Conservation (phyloP, 2,797 vertebrate species). For the Peromyscus nudipes region DNA sequence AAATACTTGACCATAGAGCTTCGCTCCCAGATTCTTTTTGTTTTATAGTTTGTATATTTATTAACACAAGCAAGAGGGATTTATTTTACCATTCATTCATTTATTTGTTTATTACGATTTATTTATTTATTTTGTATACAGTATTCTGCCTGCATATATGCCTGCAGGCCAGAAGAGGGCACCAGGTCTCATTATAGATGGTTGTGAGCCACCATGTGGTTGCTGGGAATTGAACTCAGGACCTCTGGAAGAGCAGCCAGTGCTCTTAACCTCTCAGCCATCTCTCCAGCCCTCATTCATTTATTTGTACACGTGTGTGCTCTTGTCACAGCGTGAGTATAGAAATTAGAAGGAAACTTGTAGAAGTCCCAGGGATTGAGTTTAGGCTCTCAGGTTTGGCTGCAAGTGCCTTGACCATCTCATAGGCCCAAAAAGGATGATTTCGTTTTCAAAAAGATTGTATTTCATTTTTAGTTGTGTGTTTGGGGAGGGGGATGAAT, state of each 20-base stretch:
- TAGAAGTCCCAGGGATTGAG: neutral
- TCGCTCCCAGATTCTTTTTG: neutral
- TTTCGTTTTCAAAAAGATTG: neutral
- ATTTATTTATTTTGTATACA: neutral
- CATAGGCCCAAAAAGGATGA: neutral
- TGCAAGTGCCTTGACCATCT: neutral
- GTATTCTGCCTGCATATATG: too few species aligned
- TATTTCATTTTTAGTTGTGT: neutral
- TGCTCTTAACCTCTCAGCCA: too few species aligned
- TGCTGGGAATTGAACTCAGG: too few species aligned
- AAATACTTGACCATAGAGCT: neutral
- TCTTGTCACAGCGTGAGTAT: neutral
- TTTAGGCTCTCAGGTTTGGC: neutral
- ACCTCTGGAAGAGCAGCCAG: too few species aligned
- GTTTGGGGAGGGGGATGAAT: neutral
- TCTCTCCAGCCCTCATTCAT: too few species aligned
- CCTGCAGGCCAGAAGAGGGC: too few species aligned
- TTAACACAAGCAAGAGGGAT: neutral
- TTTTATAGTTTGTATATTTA: constrained; percentile 30
- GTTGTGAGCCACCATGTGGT: too few species aligned
- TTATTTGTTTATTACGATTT: neutral
- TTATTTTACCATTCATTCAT: neutral
- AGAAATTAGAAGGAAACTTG: neutral
- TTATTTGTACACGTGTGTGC: neutral
- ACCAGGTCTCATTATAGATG: too few species aligned